A percentile compares a stretch with the other conserved stretches of the same genome.
Evolutionary conservation across 2,797 vertebrate genomes (phyloP).

Genomic region (Sebastes vulpes): DNA sequence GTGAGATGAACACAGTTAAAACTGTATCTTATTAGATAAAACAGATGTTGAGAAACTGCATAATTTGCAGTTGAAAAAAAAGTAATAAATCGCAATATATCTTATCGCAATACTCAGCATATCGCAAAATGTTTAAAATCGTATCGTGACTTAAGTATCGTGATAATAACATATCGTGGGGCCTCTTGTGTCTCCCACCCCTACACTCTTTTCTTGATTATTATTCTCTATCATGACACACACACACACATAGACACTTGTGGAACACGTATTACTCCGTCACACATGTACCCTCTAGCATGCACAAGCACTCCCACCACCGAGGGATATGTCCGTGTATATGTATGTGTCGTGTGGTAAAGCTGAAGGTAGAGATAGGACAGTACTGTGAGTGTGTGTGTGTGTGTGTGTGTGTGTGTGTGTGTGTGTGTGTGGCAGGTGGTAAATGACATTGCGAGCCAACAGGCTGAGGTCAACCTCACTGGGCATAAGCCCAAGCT

Average conservation of each 20-base stretch:
- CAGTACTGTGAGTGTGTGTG: not conserved
- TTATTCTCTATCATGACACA: not conserved
- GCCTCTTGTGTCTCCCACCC: no score
- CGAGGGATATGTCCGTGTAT: conserved; percentile 20
- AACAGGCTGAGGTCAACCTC: conserved; percentile 82
- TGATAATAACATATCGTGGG: no score
- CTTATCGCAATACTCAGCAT: no score
- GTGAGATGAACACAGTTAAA: no score
- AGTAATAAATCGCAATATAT: no score
- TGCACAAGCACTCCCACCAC: conserved; percentile 24
- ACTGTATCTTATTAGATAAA: no score
- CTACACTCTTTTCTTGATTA: not conserved
- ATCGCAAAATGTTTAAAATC: no score
- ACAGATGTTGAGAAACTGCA: no score
- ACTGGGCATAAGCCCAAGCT: conserved; percentile 72
- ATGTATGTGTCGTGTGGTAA: conserved; percentile 13
- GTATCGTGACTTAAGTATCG: no score
- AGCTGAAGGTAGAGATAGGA: conserved; percentile 22
- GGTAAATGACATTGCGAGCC: conserved; percentile 81
- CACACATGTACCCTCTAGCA: conserved; percentile 40
- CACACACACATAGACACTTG: conserved; percentile 33
- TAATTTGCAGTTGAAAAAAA: no score
- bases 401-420: conserved; percentile 42
- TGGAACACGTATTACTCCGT: conserved; percentile 56
- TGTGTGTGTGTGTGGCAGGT: conserved; percentile 54